Base-by-base conservation (phyloP, 2,888 invertebrate species). In the Strigamia transsilvanica region DNA sequence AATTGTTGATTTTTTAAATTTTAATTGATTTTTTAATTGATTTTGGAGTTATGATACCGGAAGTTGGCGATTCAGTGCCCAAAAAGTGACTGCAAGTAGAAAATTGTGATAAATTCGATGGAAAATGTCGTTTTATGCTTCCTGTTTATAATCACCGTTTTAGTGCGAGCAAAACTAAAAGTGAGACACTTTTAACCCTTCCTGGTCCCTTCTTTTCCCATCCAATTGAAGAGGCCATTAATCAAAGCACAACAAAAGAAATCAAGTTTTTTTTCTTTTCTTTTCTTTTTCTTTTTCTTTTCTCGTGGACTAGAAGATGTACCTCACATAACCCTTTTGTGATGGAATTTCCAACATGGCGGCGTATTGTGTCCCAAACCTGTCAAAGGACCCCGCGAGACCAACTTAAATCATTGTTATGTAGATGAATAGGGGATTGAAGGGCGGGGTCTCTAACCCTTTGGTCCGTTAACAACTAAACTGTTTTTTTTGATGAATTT, bases 241-340 rank as follows among this genome's bases (percentile, higher is more conserved):
- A 73, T 73, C 73, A 73, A 73, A 73, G 13, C 15, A 0, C 27
- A 23, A 27, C 27, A 73, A 73, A 51, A 13, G 32, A 73, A 73
- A 73, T 73, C 73, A 27, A 73, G 73, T 73, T 73, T 73, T 73
- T 18, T 51, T 51, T 51, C 51, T 51, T 51, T 18, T 51, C 0
- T 51, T 51, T 18, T 51, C 12, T 51, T 51, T 73, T 73, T 32
- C 12, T 66, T 2, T 66, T 66, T 18, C 21, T 23, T 66, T 18
- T 66, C 21, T 66, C 13, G 5, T 27, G 73, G 73, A 27, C 73
- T 27, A 32, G 73, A 73, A 73, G 73, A 73, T 27, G 27, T 73
- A 73, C 73, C 73, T 73, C 73, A 27, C 73, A 73, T 73, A 73
- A 73, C 73, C 73, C 73, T 73, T 73, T 73, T 73, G 32, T 73